Evolutionary conservation across 1,140 invertebrate genomes (phyloP), one percentile per base, ranked within the genome.

Genomic region (Drepana arcuata): DNA sequence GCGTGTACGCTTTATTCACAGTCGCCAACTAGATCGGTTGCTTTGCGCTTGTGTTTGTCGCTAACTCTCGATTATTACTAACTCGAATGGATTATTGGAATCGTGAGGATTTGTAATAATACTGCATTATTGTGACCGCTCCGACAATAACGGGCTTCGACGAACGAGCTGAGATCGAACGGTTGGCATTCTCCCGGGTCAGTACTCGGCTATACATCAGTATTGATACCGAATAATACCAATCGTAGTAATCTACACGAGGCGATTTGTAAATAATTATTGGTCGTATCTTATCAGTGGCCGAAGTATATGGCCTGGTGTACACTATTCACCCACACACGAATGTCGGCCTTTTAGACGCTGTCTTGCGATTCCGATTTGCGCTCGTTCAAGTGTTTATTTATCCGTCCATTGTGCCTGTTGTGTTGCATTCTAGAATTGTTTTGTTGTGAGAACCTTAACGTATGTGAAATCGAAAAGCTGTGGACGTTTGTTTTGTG

Each of bases 131-230:
- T 41, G 41, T 41, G 44, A 35, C 21, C n/a, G n/a, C n/a, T 35
- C 38, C 25, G 21, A 36, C n/a, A n/a, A 36, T 38, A 47, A 44
- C 44, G 13, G 32, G 41, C 42, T 63, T 60, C 62, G 48, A 75
- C 74, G 74, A 72, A 68, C 59, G 35, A 36, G 29, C 38, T 34
- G 39, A 49, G 40, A 30, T 30, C 44, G 18, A 60, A 61, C 25
- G 34, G 65, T 65, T 42, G 63, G 70, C 41, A 51, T 61, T 51
- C 45, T 53, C 33, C 44, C 54, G 34, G 72, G 77, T 81, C 60
- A 54, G 75, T 74, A 52, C 33, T 32, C 30, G 28, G n/a, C n/a
- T n/a, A n/a, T n/a, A n/a, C n/a, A n/a, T n/a, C 53, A 30, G 23
- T 16, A 14, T 14, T 36, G 7, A n/a, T n/a, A 7, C 4, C 16